These are phyloP conservation scores for Heteromurus nitidus DNA, from an alignment of 2,888 invertebrate species.

Conservation along the genomic window DNA sequence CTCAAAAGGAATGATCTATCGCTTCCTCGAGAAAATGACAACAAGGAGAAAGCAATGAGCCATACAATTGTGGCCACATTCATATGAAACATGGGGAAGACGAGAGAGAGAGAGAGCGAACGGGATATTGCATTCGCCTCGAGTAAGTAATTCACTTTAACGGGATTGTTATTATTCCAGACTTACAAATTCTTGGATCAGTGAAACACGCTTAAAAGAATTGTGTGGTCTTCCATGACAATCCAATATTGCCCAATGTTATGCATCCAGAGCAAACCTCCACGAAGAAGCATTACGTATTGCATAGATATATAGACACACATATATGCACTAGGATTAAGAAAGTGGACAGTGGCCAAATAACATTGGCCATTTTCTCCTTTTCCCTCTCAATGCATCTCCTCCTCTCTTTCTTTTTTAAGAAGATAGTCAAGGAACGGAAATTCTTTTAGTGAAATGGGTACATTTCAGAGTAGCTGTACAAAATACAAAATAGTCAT, in stretches of 20 bases:
- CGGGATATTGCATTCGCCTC: background rate
- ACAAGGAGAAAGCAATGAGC: background rate
- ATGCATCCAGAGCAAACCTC: background rate
- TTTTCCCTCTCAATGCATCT: background rate
- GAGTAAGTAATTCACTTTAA: constrained; percentile 67
- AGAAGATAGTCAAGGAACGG: constrained; percentile 21
- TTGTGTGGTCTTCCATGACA: constrained; percentile 6
- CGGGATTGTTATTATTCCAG: constrained; percentile 69
- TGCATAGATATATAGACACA: background rate
- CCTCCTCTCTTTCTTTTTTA: background rate
- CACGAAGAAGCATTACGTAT: background rate
- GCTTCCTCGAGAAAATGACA: background rate
- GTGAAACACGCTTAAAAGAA: background rate
- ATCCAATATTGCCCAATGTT: background rate
- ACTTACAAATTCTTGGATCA: constrained; percentile 37
- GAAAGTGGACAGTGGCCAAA: constrained; percentile 24
- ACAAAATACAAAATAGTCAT: constrained; percentile 72
- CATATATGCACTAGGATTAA: constrained; percentile 23
- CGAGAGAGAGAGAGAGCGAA: no score
- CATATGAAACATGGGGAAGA: no score
- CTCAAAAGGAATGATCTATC: background rate
- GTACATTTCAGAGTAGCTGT: constrained; percentile 25
- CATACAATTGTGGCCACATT: background rate
- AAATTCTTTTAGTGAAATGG: constrained; percentile 45
- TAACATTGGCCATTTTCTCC: background rate